phyloP scores from a whole-genome alignment of 2,113 vertebrate species.

The Ceratotherium simum region DNA sequence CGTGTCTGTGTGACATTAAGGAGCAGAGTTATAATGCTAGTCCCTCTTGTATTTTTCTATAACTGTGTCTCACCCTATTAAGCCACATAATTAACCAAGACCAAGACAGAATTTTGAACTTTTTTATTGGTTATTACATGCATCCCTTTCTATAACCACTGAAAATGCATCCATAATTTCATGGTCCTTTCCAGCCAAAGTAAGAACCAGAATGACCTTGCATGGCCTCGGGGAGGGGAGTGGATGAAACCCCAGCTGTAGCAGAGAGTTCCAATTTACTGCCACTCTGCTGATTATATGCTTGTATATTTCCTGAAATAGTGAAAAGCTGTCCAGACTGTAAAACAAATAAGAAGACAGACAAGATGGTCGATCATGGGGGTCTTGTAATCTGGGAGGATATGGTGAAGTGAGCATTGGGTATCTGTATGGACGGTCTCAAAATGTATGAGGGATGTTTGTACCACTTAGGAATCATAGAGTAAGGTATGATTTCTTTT shows the following conservation, averaged over 20 bases:
- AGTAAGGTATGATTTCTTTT: constrained; percentile 30
- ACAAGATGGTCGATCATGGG: constrained; percentile 9
- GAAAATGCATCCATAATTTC: constrained; percentile 33
- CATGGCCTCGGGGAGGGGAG: constrained; percentile 8
- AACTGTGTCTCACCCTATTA: neutral
- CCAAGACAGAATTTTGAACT: neutral
- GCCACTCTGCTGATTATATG: constrained; percentile 76
- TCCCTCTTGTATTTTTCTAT: neutral
- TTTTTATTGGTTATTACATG: neutral
- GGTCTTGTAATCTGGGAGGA: neutral
- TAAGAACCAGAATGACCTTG: constrained; percentile 68
- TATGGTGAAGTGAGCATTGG: neutral
- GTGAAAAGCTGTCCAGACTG: constrained; percentile 63
- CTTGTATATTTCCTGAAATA: constrained; percentile 78
- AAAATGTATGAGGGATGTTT: neutral
- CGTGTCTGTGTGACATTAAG: neutral
- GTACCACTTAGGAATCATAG: neutral
- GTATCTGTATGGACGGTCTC: neutral
- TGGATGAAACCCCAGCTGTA: constrained; percentile 73
- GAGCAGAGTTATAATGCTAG: neutral
- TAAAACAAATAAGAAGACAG: constrained; percentile 63
- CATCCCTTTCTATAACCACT: neutral
- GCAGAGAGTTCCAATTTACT: constrained; percentile 77
- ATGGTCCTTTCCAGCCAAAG: neutral
- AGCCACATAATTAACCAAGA: neutral